These are phyloP conservation scores for Amphiprion clarkii DNA, from an alignment of 2,797 vertebrate genomes.

Conservation along the genomic window DNA sequence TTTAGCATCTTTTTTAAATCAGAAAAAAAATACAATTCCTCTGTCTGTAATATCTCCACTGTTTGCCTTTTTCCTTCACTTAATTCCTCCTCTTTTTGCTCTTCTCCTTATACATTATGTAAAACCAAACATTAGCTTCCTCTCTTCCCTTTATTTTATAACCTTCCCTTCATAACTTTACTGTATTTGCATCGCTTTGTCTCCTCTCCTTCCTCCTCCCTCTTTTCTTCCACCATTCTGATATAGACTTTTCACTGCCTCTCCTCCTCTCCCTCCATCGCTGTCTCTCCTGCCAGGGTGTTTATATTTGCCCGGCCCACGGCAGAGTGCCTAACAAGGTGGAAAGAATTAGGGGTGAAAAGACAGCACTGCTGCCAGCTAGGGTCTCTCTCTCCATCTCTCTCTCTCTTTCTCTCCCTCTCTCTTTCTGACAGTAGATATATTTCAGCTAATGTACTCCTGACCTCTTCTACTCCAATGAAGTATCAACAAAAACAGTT, in stretches of 20 bases:
- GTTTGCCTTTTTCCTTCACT: background rate
- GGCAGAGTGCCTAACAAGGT: slow-evolving; percentile 86
- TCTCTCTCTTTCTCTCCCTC: slow-evolving; percentile 37
- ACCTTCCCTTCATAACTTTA: slow-evolving; percentile 13
- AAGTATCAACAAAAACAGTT: slow-evolving; percentile 65
- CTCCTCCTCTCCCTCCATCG: slow-evolving; percentile 40
- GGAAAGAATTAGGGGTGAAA: slow-evolving; percentile 86
- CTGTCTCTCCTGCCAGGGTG: slow-evolving; percentile 77
- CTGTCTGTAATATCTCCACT: background rate
- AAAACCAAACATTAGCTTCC: slow-evolving; percentile 40
- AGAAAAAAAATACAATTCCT: too few species aligned
- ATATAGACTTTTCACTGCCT: slow-evolving; percentile 46
- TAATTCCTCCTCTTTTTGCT: background rate
- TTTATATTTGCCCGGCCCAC: slow-evolving; percentile 87
- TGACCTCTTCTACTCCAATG: slow-evolving; percentile 71
- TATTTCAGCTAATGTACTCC: slow-evolving; percentile 82
- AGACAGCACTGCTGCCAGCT: slow-evolving; percentile 83
- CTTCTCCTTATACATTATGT: background rate
- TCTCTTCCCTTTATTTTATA: slow-evolving; percentile 20
- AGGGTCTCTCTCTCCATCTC: slow-evolving; percentile 64
- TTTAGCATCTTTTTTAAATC: background rate
- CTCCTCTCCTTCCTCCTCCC: slow-evolving; percentile 13
- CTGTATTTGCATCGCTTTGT: slow-evolving; percentile 34
- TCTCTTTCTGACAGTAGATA: slow-evolving; percentile 77
- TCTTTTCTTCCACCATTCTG: slow-evolving; percentile 23